These are phyloP conservation scores for Dendrocopos noguchii DNA, from an alignment of 2,113 vertebrate genomes.

Conservation along the genomic window DNA sequence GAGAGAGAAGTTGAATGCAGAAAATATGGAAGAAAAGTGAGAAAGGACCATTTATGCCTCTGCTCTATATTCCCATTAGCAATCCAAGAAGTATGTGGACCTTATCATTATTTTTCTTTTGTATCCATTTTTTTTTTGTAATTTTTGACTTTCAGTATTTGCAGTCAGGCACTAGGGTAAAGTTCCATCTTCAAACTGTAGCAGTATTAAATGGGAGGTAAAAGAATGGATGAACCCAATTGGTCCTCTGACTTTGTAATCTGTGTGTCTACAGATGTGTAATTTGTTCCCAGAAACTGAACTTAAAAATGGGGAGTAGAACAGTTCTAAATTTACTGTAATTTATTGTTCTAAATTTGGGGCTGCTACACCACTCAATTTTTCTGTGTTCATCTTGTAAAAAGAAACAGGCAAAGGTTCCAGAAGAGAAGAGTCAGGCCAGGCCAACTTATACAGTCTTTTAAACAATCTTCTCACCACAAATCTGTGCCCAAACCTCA, in stretches of 20 bases:
- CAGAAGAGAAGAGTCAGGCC: not conserved
- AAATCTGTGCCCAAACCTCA: constrained; percentile 34
- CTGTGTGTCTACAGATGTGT: not conserved
- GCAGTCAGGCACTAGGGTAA: too few species aligned
- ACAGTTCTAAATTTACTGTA: not conserved
- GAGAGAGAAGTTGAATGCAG: too few species aligned
- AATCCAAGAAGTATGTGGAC: too few species aligned
- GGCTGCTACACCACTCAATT: not conserved
- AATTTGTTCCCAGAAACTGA: not conserved
- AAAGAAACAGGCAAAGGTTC: not conserved
- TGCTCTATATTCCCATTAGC: too few species aligned
- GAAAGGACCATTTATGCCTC: too few species aligned
- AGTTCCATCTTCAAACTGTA: too few species aligned
- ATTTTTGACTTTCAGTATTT: too few species aligned
- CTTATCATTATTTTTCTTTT: too few species aligned
- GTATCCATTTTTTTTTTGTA: too few species aligned
- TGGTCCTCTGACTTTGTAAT: not conserved
- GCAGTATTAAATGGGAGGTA: not conserved
- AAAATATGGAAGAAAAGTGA: too few species aligned
- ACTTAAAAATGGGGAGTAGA: not conserved
- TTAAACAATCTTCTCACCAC: constrained; percentile 5
- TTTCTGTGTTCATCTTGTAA: not conserved
- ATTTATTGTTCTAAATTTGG: not conserved
- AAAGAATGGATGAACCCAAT: not conserved
- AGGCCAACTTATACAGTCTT: not conserved